Base-by-base conservation (phyloP, 2,797 vertebrate species). In the Echeneis naucrates region DNA sequence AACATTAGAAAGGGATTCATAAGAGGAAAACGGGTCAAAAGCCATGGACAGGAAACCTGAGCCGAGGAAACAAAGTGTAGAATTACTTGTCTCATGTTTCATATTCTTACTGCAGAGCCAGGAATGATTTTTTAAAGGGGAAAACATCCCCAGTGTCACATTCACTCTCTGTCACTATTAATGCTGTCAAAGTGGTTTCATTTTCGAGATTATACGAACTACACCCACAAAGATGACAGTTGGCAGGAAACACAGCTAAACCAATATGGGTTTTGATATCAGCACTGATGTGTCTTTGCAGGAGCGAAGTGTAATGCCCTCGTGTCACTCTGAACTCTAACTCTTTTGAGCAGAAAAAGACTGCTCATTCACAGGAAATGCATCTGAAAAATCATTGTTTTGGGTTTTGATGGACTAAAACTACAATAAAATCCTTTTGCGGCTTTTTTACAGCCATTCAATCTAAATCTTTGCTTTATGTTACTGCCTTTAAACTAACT, bases 1-100 rank as follows among this genome's bases (percentile, higher is more conserved):
- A 27, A 52, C 58, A 48, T 72, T 30, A 62, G 37, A 23, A 23
- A 71, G n/a, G 30, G 71, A 73, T 80, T 72, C 61, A 72, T 72
- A 37, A 70, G 64, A 53, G 64, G 32, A 71, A 67, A 82, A 33
- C 33, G 75, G 75, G 78, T 82, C 63, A 73, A 37, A 23, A 68
- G 80, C 88, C 67, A 66, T 19, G 8, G 38, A 60, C 0, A 52
- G 37, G 69, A 80, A 79, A 77, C 5, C 16, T 16, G 74, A 80
- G 42, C 61, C 0, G n/a, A 78, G 63, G 65, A 79, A 68, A 52
- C 7, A 0, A 23, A n/a, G 40, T 21, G 14, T 19, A 23, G 26
- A 32, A 55, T 62, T 51, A 19, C 60, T n/a, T 2, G 16, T 56
- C 66, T 86, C 32, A 0, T 17, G 24, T 81, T 73, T 14, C 57